Base-by-base conservation (phyloP, 2,888 invertebrate species). In the Allophyes oxyacanthae region DNA sequence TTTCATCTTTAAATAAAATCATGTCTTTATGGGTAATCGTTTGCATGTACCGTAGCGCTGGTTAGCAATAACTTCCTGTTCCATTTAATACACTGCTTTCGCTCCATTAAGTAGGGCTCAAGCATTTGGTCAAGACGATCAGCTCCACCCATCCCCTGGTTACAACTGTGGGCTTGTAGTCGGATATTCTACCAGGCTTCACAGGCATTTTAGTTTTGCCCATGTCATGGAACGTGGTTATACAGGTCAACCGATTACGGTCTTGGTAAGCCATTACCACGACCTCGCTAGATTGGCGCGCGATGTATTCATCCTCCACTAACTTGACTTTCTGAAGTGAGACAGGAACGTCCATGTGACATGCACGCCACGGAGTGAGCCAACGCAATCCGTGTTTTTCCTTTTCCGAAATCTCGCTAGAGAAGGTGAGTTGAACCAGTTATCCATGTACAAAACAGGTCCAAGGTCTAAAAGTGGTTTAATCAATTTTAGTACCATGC, bases 21-120 rank as follows among this genome's bases (percentile, higher is more conserved):
- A n/a, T n/a, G n/a, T n/a, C n/a, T n/a, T n/a, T n/a, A n/a, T n/a
- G n/a, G n/a, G n/a, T n/a, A n/a, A n/a, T n/a, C n/a, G n/a, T n/a
- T n/a, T n/a, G n/a, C n/a, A n/a, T n/a, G n/a, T n/a, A n/a, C n/a
- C n/a, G n/a, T n/a, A n/a, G n/a, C n/a, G n/a, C n/a, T n/a, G n/a
- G n/a, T n/a, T n/a, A n/a, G n/a, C n/a, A 49, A 33, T 33, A 40
- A 25, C 10, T 33, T 33, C 14, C 9, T 50, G 25, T 25, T 33
- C 41, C 10, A 33, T 41, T 50, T 26, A 6, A 33, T 33, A 13
- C 33, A 50, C 49, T 33, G 50, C 14, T 41, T 50, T 41, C 14
- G 33, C 33, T 41, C 9, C 41, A 14, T 10, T 6, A 50, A 14
- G 13, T 49, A 40, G 13, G 33, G 9, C 8, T 49, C 40, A 5